Percentiles rank a stretch among this genome's conserved stretches.
These are phyloP conservation scores for Stegostoma tigrinum DNA, from an alignment of 2,113 vertebrate genomes.

Conservation along the genomic window DNA sequence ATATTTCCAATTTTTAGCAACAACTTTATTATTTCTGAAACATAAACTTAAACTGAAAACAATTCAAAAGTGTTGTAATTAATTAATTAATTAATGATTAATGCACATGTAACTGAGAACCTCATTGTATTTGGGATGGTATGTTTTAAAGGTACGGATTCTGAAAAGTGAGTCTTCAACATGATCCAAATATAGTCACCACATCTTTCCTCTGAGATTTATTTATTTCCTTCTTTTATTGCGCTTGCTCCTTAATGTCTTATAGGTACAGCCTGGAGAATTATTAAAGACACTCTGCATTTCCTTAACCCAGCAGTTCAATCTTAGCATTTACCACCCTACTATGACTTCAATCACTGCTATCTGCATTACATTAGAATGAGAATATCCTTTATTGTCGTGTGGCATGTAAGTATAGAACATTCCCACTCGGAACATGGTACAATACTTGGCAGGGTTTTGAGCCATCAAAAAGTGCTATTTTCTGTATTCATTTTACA, in stretches of 20 bases:
- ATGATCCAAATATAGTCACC: not conserved
- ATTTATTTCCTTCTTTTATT: not conserved
- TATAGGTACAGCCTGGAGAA: not conserved
- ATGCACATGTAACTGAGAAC: not conserved
- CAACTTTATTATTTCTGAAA: not conserved
- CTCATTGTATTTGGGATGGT: not conserved
- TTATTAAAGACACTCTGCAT: not conserved
- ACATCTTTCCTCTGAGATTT: not conserved
- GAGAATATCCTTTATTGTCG: too few relatives aligned
- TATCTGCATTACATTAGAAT: not conserved
- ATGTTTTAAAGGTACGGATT: not conserved
- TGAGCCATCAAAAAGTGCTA: not conserved
- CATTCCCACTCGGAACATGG: not conserved
- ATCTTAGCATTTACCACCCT: not conserved
- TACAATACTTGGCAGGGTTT: not conserved
- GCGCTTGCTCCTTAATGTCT: not conserved
- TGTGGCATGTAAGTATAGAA: not conserved
- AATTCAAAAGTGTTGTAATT: not conserved
- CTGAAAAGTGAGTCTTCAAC: not conserved
- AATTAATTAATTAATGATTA: not conserved
- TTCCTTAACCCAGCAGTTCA: not conserved
- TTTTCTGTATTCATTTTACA: not conserved
- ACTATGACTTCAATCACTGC: not conserved
- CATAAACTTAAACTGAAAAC: not conserved
- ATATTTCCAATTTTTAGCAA: constrained; percentile 19